A percentile compares a stretch with the other conserved stretches of the same genome.
These are phyloP conservation scores for Apogon hyalosoma DNA, from an alignment of 2,797 vertebrate genomes.

Conservation along the genomic window DNA sequence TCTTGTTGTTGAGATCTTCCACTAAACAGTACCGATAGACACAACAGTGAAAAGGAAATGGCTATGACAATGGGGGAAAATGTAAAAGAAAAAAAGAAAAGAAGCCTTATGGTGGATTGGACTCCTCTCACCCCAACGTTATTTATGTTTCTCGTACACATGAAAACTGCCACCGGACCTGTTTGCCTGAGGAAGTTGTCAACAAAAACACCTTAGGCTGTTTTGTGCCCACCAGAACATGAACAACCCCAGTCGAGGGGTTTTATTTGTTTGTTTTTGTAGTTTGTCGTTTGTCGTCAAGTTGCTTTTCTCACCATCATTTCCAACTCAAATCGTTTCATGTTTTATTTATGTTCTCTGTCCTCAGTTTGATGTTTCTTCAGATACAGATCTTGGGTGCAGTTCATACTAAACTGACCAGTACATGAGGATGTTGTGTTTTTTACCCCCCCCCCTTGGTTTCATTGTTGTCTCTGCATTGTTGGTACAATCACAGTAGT, in stretches of 20 bases:
- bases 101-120: constrained; percentile 73
- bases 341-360: constrained; percentile 35
- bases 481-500: constrained; percentile 32
- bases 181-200: constrained; percentile 66
- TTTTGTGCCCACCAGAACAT: constrained; percentile 29
- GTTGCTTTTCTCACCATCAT: constrained; percentile 28
- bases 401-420: constrained; percentile 8
- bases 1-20: constrained; percentile 86
- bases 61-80: constrained; percentile 54
- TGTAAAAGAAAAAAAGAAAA: constrained; percentile 30
- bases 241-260: neutral
- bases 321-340: constrained; percentile 7
- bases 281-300: constrained; percentile 25
- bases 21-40: constrained; percentile 67
- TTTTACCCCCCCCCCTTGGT: neutral
- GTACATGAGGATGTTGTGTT: constrained; percentile 1
- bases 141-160: constrained; percentile 49
- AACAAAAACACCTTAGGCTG: constrained; percentile 11
- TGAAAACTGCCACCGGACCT: constrained; percentile 53
- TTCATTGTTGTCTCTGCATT: constrained; percentile 2
- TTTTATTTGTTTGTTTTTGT: neutral
- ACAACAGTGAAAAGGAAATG: constrained; percentile 54
- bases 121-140: constrained; percentile 58
- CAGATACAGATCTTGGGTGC: constrained; percentile 9
- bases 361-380: constrained; percentile 27